Base-by-base conservation (phyloP, 2,113 vertebrate species). In the Ageneiosus marmoratus region DNA sequence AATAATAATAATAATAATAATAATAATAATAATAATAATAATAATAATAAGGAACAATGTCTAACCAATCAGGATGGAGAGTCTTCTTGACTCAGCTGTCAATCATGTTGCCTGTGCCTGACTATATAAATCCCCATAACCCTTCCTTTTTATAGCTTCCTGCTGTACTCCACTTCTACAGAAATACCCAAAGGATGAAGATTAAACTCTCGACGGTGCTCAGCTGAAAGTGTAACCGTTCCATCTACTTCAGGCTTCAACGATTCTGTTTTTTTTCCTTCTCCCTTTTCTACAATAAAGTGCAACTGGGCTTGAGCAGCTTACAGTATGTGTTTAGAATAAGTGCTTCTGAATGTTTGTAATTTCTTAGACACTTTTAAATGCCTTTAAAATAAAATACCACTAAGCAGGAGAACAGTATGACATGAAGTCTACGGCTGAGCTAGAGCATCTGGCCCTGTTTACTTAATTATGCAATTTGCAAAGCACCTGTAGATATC, bases 181-280 rank as follows among this genome's bases (percentile, higher is more conserved):
- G 87, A 89, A 93, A 90, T 85, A 91, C 90, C 89, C 93, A 88
- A 60, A 85, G 91, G 91, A 92, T 82, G 5, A 86, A 90, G 90
- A 90, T 92, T 91, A 91, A 92, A 91, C 77, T 90, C 90, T 90
- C 84, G 85, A 44, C 80, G 86, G 86, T 86, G 91, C 89, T 89
- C 77, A 79, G 89, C 87, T 91, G 92, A 91, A 81, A 91, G 85
- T 72, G 69, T 88, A 89, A 81, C 83, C 88, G 46, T 74, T 88
- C 86, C 87, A 88, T 90, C 90, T 89, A 89, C 90, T 91, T 79
- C 78, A 89, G 89, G 91, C 89, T 86, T 79, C 87, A 88, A 91
- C 88, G 82, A 88, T 89, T 89, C 83, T 82, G 44, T 82, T 83
- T 85, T 80, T 44, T 87, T 62, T 84, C 69, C 24, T 50, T 56